These are phyloP conservation scores for Origma solitaria DNA, from an alignment of 2,113 vertebrate genomes.

Conservation along the genomic window DNA sequence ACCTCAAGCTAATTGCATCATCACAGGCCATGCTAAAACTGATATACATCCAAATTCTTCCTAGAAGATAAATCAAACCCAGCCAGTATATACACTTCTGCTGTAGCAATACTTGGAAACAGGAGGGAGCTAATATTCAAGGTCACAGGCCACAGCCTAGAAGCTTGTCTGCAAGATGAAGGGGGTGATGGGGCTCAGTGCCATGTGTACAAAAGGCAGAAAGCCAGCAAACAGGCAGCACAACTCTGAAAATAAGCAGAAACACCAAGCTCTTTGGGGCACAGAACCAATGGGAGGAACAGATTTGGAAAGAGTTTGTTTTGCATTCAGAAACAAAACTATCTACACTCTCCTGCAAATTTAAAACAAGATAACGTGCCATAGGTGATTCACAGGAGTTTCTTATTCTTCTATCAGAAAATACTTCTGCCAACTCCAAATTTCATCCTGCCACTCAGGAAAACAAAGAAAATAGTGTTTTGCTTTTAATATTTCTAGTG, in stretches of 20 bases:
- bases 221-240: background rate
- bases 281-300: background rate
- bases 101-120: background rate
- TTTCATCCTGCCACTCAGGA: background rate
- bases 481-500: background rate
- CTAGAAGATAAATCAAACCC: background rate
- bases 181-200: background rate
- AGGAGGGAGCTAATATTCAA: background rate
- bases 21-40: background rate
- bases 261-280: background rate
- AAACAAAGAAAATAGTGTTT: background rate
- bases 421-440: background rate
- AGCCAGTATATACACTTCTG: background rate
- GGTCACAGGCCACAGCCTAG: background rate
- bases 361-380: background rate
- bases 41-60: background rate
- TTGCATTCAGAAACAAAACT: background rate
- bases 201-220: background rate
- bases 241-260: background rate
- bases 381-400: background rate
- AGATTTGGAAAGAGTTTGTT: background rate
- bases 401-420: background rate
- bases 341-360: background rate
- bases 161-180: background rate
- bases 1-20: background rate